These are phyloP conservation scores for Acanthurus leucopareius DNA, from an alignment of 2,797 vertebrate genomes.

Conservation along the genomic window DNA sequence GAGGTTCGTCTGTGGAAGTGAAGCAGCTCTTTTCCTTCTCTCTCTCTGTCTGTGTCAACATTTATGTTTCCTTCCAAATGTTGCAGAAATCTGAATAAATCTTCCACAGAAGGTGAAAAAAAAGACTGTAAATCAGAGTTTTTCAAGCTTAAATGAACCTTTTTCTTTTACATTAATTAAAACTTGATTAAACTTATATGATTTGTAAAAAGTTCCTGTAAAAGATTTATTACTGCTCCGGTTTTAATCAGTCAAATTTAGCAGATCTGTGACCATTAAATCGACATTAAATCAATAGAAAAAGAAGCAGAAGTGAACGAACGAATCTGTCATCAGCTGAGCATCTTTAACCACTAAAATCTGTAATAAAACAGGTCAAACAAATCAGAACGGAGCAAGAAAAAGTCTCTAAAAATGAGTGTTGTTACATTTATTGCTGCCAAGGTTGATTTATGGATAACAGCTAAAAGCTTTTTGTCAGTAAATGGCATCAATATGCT, in stretches of 20 bases:
- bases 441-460: not conserved
- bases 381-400: not conserved
- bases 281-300: not conserved
- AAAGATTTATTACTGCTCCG: not conserved
- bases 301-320: not conserved
- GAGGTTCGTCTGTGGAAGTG: conserved; percentile 39
- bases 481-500: not conserved
- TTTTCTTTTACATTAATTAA: not conserved
- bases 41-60: conserved; percentile 26
- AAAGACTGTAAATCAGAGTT: not conserved
- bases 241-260: not conserved
- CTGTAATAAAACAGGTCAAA: not conserved
- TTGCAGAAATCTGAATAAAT: conserved; percentile 17
- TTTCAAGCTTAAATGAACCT: not conserved
- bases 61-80: conserved; percentile 31
- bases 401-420: not conserved
- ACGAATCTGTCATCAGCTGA: not conserved
- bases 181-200: too few species aligned
- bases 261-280: not conserved
- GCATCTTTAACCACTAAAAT: not conserved
- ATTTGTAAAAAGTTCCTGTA: not conserved
- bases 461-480: not conserved
- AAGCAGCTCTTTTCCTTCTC: conserved; percentile 13
- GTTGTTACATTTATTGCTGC: too few species aligned
- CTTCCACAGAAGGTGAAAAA: not conserved